These are phyloP conservation scores for Trachythela sp. DNA, from an alignment of 64 coral and sea anemone genomes.

Conservation along the genomic window DNA sequence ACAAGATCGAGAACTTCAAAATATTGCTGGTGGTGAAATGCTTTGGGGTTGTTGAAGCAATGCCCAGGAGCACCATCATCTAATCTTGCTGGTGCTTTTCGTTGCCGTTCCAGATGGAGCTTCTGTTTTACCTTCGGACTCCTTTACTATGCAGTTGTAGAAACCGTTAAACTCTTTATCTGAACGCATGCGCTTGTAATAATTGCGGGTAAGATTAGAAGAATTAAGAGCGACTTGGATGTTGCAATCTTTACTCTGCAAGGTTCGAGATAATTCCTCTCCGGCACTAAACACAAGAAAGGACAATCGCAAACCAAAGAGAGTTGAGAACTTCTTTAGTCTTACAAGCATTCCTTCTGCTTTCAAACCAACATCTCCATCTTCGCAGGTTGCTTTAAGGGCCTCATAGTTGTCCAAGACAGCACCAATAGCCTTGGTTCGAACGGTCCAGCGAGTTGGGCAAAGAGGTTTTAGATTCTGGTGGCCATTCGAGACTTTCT, in stretches of 20 bases:
- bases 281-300: constrained; percentile 5
- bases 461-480: constrained; percentile 23
- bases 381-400: constrained; percentile 8
- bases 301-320: constrained; percentile 6
- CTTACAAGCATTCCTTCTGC: not conserved
- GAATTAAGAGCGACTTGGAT: not conserved
- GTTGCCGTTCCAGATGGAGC: constrained; percentile 17
- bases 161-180: constrained; percentile 23
- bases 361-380: constrained; percentile 17
- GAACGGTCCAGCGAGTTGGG: constrained; percentile 5
- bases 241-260: constrained; percentile 20
- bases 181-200: constrained; percentile 27
- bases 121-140: constrained; percentile 4
- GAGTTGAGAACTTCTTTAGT: constrained; percentile 1
- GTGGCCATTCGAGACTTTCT: not conserved
- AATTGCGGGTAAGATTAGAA: constrained; percentile 2
- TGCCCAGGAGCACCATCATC: constrained; percentile 7
- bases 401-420: constrained; percentile 17
- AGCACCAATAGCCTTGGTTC: not conserved
- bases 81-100: constrained; percentile 16
- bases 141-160: constrained; percentile 6
- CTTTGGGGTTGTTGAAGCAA: not conserved
- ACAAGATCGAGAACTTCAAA: constrained; percentile 13
- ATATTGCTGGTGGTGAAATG: constrained; percentile 23
- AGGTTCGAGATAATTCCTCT: constrained; percentile 10